Evolutionary conservation across 2,888 invertebrate species (phyloP).

Genomic region (Ptychoptera albimana): DNA sequence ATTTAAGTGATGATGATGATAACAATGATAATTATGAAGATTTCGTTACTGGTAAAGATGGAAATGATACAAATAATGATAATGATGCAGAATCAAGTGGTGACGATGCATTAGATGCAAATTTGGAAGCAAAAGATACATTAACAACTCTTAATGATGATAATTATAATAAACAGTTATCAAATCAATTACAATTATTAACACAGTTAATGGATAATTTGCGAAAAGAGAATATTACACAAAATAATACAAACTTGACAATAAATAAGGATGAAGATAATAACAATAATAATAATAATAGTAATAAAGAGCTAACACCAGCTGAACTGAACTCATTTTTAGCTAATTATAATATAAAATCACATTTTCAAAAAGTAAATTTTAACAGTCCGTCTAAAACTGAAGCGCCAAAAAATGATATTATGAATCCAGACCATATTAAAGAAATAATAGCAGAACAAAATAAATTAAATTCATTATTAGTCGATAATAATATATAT

Average conservation of each 20-base stretch:
- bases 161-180: slow-evolving; percentile 23
- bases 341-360: slow-evolving; percentile 27
- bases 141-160: slow-evolving; percentile 8
- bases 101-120: slow-evolving; percentile 19
- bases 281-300: background rate
- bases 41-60: background rate
- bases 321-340: slow-evolving; percentile 29
- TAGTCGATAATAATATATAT: too few relatives aligned
- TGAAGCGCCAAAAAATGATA: slow-evolving; percentile 9
- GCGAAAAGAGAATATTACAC: slow-evolving; percentile 16
- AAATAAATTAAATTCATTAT: slow-evolving; percentile 5
- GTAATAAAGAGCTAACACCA: slow-evolving; percentile 19
- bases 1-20: background rate
- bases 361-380: slow-evolving; percentile 20
- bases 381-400: slow-evolving; percentile 11
- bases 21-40: background rate
- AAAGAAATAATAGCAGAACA: slow-evolving; percentile 11
- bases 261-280: too few relatives aligned
- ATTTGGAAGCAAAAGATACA: slow-evolving; percentile 5
- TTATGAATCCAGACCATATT: slow-evolving; percentile 11
- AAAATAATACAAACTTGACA: background rate
- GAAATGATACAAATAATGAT: background rate
- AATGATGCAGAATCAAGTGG: slow-evolving; percentile 21
- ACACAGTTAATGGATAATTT: slow-evolving; percentile 28
- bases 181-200: slow-evolving; percentile 25